These are phyloP conservation scores for Corvus hawaiiensis DNA, from an alignment of 2,113 vertebrate species.

Conservation along the genomic window DNA sequence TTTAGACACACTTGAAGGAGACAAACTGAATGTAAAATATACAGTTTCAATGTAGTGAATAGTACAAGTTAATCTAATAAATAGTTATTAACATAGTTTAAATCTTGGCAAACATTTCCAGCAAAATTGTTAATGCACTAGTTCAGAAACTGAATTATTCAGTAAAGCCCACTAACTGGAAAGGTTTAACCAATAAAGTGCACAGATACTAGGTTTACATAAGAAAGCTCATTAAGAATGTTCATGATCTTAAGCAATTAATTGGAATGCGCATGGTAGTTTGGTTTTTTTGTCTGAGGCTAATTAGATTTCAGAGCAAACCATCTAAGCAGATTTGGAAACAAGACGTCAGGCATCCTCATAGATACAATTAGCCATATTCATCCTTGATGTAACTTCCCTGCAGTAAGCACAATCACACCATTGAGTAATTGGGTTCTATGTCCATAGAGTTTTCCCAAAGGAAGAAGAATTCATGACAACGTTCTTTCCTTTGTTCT, in stretches of 20 bases:
- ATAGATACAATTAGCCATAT: not conserved
- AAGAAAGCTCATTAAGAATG: not conserved
- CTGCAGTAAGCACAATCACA: constrained; percentile 27
- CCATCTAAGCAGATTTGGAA: not conserved
- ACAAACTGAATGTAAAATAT: not conserved
- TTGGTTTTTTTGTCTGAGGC: not conserved
- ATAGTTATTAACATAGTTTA: not conserved
- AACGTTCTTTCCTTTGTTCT: not conserved
- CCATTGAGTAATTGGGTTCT: not conserved
- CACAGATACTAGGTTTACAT: not conserved
- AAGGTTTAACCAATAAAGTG: not conserved
- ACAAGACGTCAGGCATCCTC: not conserved
- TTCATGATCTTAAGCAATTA: not conserved
- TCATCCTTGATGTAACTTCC: not conserved
- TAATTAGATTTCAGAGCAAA: not conserved
- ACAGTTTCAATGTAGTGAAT: not conserved
- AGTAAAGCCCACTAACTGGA: not conserved
- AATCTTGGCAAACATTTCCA: not conserved
- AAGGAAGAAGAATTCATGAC: not conserved
- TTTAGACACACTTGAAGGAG: not conserved
- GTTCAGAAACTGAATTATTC: not conserved
- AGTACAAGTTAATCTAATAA: not conserved
- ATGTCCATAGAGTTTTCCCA: not conserved
- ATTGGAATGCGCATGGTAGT: not conserved
- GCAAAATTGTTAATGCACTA: not conserved